These are phyloP conservation scores for Sceloporus tristichus DNA, from an alignment of 2,113 vertebrate genomes.

Conservation along the genomic window DNA sequence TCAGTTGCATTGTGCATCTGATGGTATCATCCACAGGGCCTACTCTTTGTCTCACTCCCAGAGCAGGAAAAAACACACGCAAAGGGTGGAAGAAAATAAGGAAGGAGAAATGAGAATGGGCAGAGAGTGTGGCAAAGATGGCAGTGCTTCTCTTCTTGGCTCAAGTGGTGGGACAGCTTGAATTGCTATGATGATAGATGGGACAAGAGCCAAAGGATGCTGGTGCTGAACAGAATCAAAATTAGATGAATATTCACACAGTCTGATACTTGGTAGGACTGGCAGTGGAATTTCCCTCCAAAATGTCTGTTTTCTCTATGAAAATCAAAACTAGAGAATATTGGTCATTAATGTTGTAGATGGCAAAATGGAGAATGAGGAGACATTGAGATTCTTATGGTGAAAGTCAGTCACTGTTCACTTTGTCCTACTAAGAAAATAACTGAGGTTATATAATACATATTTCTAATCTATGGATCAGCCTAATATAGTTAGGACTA, in stretches of 20 bases:
- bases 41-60: too few species aligned
- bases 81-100: too few species aligned
- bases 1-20: too few species aligned
- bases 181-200: not conserved
- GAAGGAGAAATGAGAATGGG: too few species aligned
- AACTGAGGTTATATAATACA: not conserved
- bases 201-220: not conserved
- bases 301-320: not conserved
- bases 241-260: too few species aligned
- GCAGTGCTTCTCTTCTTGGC: too few species aligned
- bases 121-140: too few species aligned
- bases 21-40: too few species aligned
- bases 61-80: too few species aligned
- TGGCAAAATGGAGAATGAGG: not conserved
- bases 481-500: not conserved
- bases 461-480: constrained; percentile 15
- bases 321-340: not conserved
- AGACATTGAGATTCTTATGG: constrained; percentile 25
- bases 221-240: not conserved
- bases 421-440: not conserved
- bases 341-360: not conserved
- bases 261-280: not conserved
- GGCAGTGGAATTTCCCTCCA: too few species aligned
- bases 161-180: too few species aligned
- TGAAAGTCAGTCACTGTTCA: not conserved